Percentiles rank a stretch among this genome's conserved stretches.
Evolutionary conservation across 2,888 invertebrate species (phyloP).

Genomic region (Eupithecia abbreviata): DNA sequence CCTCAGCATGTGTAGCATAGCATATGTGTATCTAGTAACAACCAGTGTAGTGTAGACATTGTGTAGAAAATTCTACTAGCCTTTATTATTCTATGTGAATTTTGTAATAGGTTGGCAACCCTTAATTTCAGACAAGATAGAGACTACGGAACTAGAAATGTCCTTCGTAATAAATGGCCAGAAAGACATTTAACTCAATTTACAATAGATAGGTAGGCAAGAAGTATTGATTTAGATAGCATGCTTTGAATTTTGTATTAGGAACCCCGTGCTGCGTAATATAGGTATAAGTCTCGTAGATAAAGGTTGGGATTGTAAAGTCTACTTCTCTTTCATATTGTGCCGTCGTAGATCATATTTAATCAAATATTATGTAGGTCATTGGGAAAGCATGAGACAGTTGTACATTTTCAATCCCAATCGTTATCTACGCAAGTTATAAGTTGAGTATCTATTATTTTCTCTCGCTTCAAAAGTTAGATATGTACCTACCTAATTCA

Average conservation of each 20-base stretch:
- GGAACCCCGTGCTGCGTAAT: background rate
- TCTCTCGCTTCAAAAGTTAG: background rate
- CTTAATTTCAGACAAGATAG: background rate
- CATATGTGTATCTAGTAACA: background rate
- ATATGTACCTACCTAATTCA: background rate
- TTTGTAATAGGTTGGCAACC: slow-evolving; percentile 7
- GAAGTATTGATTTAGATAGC: background rate
- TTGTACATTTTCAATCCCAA: background rate
- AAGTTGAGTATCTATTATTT: background rate
- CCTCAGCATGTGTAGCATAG: too few relatives aligned
- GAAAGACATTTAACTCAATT: slow-evolving; percentile 38
- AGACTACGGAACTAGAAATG: slow-evolving; percentile 30
- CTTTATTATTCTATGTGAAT: background rate
- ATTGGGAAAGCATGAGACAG: background rate
- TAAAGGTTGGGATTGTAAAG: background rate
- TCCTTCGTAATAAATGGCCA: slow-evolving; percentile 29
- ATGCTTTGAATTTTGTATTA: background rate
- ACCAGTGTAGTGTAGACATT: background rate
- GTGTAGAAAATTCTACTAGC: background rate
- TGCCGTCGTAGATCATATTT: background rate
- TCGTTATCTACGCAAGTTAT: background rate
- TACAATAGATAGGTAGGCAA: slow-evolving; percentile 11
- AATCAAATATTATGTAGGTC: background rate
- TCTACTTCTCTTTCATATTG: background rate
- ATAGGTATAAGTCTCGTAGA: background rate